These are phyloP conservation scores for Cinara cedri DNA, from an alignment of 2,888 invertebrate species.

Conservation along the genomic window DNA sequence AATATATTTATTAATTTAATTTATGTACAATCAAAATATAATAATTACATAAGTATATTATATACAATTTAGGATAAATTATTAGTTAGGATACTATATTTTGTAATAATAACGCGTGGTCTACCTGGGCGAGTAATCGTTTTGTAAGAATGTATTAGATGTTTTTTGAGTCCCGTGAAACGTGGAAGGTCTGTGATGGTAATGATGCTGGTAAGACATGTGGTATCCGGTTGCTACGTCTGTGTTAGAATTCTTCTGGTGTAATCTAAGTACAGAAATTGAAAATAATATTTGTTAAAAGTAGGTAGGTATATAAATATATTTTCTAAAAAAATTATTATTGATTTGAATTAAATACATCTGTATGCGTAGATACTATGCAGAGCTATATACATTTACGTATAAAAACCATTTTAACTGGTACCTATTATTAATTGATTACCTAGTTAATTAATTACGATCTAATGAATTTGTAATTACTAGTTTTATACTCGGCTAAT, in stretches of 20 bases:
- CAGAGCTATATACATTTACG: too few relatives aligned
- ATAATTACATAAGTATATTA: neutral
- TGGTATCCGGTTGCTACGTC: conserved; percentile 52
- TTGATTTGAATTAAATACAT: too few relatives aligned
- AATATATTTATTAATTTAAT: neutral
- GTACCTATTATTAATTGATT: too few relatives aligned
- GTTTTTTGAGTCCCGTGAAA: conserved; percentile 44
- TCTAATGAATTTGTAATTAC: too few relatives aligned
- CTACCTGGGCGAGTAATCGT: conserved; percentile 48
- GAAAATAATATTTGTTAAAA: neutral
- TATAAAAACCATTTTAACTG: too few relatives aligned
- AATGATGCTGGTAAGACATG: conserved; percentile 55
- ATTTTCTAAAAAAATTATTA: too few relatives aligned
- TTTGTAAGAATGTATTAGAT: conserved; percentile 36
- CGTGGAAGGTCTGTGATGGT: conserved; percentile 45
- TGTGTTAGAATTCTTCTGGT: conserved; percentile 40
- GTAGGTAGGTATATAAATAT: neutral
- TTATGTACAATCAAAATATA: neutral
- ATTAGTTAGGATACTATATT: conserved; percentile 8
- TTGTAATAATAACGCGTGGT: neutral
- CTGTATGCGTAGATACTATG: too few relatives aligned
- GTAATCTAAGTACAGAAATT: conserved; percentile 29
- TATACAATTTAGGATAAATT: conserved; percentile 4
- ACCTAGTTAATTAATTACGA: too few relatives aligned
- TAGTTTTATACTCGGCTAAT: too few relatives aligned